Evolutionary conservation across 1,140 invertebrate species (phyloP).

Genomic region (honey bee (Apis mellifera)): DNA sequence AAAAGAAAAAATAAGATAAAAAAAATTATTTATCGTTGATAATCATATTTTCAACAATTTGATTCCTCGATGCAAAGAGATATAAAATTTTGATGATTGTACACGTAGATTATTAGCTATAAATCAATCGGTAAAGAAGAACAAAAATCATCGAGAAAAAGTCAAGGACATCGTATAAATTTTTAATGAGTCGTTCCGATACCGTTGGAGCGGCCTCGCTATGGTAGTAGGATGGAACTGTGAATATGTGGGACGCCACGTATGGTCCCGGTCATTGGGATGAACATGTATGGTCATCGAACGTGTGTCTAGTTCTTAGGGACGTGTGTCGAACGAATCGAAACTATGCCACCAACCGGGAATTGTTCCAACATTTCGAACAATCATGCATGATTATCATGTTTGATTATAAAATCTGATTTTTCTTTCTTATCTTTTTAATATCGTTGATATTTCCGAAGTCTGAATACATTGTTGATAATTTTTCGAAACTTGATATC

Average conservation of each 20-base stretch:
- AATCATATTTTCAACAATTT: background rate
- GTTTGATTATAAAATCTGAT: slow-evolving; percentile 45
- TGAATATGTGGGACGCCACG: slow-evolving; percentile 70
- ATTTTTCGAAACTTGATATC: background rate
- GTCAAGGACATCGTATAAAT: slow-evolving; percentile 69
- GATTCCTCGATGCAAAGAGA: background rate
- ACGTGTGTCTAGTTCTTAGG: slow-evolving; percentile 39
- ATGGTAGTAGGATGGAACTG: slow-evolving; percentile 37
- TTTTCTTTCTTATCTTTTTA: slow-evolving; percentile 9
- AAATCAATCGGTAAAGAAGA: slow-evolving; percentile 2
- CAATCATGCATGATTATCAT: slow-evolving; percentile 11
- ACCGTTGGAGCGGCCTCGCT: slow-evolving; percentile 64
- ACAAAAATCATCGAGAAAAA: slow-evolving; percentile 29
- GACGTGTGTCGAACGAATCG: slow-evolving; percentile 31
- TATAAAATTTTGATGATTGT: background rate
- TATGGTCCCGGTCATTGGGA: slow-evolving; percentile 65
- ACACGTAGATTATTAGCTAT: slow-evolving; percentile 12
- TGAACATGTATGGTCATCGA: slow-evolving; percentile 71
- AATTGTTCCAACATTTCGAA: slow-evolving; percentile 44
- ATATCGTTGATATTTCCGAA: background rate
- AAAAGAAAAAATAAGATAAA: no score
- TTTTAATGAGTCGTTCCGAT: slow-evolving; percentile 71
- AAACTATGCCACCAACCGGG: slow-evolving; percentile 46
- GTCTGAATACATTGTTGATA: background rate
- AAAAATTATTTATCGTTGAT: background rate